Evolutionary conservation across 1,140 invertebrate species (phyloP).

Genomic region (Cylas formicarius): DNA sequence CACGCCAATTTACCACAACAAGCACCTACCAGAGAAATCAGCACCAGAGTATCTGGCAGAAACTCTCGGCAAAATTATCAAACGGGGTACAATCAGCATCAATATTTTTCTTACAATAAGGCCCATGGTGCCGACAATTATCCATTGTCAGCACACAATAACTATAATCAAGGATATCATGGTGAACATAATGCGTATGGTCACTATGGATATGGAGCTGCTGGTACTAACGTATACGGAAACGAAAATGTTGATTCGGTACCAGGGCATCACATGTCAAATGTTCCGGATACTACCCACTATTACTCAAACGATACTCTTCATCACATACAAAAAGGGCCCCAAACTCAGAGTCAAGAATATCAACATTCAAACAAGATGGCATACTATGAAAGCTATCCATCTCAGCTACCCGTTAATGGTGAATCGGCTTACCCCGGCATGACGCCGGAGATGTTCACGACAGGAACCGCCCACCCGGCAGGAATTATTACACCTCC

Average conservation of each 20-base stretch:
- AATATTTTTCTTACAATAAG: slow-evolving; percentile 42
- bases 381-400: slow-evolving; percentile 36
- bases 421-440: slow-evolving; percentile 36
- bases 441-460: slow-evolving; percentile 35
- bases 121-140: slow-evolving; percentile 43
- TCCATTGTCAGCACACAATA: slow-evolving; percentile 35
- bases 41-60: slow-evolving; percentile 20
- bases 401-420: slow-evolving; percentile 33
- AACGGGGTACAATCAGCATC: slow-evolving; percentile 41
- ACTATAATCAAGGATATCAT: slow-evolving; percentile 35
- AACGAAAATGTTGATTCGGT: no score
- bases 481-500: slow-evolving; percentile 48
- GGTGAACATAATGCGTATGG: no score
- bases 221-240: no score
- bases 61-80: slow-evolving; percentile 34
- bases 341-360: no score
- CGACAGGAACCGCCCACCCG: slow-evolving; percentile 25
- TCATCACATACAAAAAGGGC: slow-evolving; percentile 32
- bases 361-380: slow-evolving; percentile 24
- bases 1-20: slow-evolving; percentile 40
- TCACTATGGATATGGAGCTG: no score
- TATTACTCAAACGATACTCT: slow-evolving; percentile 36
- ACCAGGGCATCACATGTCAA: slow-evolving; percentile 25
- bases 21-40: slow-evolving; percentile 12
- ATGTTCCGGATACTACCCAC: slow-evolving; percentile 30